Evolutionary conservation across 2,888 invertebrate species (phyloP).

Genomic region (Branchipolynoe longqiensis): DNA sequence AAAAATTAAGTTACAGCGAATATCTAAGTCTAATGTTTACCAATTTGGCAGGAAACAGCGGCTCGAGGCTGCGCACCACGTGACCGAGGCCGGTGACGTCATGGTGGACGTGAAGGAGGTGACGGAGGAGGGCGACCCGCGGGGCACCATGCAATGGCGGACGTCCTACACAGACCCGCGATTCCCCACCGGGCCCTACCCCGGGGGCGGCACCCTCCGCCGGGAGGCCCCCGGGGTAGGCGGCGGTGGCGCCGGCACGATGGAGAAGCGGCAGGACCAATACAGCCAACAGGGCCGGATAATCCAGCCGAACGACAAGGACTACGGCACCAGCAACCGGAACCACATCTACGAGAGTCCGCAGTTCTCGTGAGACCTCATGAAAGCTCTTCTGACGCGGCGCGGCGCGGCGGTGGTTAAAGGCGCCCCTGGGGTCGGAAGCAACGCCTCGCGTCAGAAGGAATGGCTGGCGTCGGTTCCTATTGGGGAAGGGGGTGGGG

Average conservation of each 20-base stretch:
- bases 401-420: too few relatives aligned
- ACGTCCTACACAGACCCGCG: conserved; percentile 41
- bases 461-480: too few relatives aligned
- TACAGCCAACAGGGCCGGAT: conserved; percentile 36
- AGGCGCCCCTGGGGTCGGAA: too few relatives aligned
- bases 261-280: conserved; percentile 13
- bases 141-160: conserved; percentile 24
- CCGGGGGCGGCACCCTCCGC: conserved; percentile 18
- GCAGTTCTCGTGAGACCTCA: conserved; percentile 57
- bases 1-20: neutral
- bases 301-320: conserved; percentile 29
- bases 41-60: conserved; percentile 42
- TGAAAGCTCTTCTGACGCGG: too few relatives aligned
- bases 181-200: conserved; percentile 8
- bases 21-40: neutral
- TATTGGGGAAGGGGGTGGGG: too few relatives aligned
- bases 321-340: conserved; percentile 40
- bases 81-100: conserved; percentile 36
- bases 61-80: conserved; percentile 28
- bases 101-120: conserved; percentile 31
- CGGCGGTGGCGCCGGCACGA: conserved; percentile 14
- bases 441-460: too few relatives aligned
- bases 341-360: conserved; percentile 59
- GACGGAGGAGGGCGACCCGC: conserved; percentile 29
- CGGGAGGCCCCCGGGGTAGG: too few relatives aligned